Conservation (phyloP, 53 echinoderm and acorn worm species). For the Luidia sarsii region DNA sequence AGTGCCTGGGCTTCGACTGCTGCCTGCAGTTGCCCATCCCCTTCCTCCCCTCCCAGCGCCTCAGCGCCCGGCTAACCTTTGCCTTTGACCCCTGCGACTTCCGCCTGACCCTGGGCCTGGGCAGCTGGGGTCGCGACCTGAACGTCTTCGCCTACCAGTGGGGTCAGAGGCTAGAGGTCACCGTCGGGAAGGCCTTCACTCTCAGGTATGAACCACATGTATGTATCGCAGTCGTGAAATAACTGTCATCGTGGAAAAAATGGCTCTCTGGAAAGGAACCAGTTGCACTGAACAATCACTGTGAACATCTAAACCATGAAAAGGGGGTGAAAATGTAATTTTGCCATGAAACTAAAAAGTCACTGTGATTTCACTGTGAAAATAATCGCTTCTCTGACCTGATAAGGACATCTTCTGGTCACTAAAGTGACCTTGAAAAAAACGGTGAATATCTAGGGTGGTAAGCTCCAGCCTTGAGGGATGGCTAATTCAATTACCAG, state of each 20-base stretch:
- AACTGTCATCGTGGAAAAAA: neutral
- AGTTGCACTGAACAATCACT: too few species aligned
- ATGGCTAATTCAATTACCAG: too few species aligned
- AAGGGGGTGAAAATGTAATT: too few species aligned
- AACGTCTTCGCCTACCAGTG: slow-evolving; percentile 36
- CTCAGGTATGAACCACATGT: slow-evolving; percentile 40
- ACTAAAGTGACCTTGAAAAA: too few species aligned
- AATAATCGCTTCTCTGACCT: too few species aligned
- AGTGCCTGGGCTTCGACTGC: slow-evolving; percentile 57
- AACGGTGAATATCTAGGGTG: too few species aligned
- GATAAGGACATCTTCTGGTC: too few species aligned
- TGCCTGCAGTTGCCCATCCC: slow-evolving; percentile 31
- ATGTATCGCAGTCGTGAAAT: neutral
- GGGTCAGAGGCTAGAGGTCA: slow-evolving; percentile 25
- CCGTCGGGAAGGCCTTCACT: slow-evolving; percentile 24
- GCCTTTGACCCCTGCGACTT: slow-evolving; percentile 50
- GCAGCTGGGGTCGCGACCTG: slow-evolving; percentile 20
- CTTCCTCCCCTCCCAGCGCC: slow-evolving; percentile 6
- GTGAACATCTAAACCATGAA: too few species aligned
- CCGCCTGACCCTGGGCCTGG: slow-evolving; percentile 9
- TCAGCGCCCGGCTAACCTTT: slow-evolving; percentile 39
- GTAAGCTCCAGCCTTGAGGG: too few species aligned
- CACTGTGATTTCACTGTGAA: too few species aligned
- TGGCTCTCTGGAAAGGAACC: too few species aligned
- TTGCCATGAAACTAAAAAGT: too few species aligned